A percentile compares a stretch with the other conserved stretches of the same genome.
Conservation (phyloP, 2,888 invertebrate species). For the Tachina grossa region DNA sequence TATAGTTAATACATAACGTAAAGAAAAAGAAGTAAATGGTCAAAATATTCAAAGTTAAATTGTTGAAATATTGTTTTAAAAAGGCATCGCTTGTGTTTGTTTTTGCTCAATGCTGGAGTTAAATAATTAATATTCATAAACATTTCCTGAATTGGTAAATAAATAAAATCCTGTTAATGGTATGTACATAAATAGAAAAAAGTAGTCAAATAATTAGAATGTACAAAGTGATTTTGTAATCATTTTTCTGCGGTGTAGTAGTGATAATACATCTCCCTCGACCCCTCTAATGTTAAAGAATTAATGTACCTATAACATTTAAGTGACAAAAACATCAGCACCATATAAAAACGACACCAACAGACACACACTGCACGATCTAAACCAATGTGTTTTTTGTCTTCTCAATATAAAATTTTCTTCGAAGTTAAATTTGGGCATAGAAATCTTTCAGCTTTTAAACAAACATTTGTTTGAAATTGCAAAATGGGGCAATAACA, state of each 20-base stretch:
- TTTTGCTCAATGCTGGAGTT: constrained; percentile 1
- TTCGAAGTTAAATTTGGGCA: not conserved
- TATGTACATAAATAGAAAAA: constrained; percentile 33
- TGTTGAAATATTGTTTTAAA: constrained; percentile 21
- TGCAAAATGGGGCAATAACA: constrained; percentile 12
- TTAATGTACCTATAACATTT: constrained; percentile 12
- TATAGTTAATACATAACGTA: not conserved
- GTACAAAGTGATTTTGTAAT: constrained; percentile 44
- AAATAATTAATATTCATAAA: constrained; percentile 16
- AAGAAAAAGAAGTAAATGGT: not conserved
- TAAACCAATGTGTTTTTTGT: not conserved
- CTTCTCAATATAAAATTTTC: not conserved
- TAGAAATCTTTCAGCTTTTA: not conserved
- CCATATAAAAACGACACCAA: not conserved
- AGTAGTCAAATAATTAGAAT: not conserved
- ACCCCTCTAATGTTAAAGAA: not conserved
- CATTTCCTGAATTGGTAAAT: not conserved
- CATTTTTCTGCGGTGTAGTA: constrained; percentile 28
- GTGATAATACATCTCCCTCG: constrained; percentile 18
- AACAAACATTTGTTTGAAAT: not conserved
- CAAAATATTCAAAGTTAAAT: constrained; percentile 18
- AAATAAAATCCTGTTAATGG: constrained; percentile 21
- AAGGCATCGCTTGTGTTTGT: not conserved
- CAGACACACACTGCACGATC: constrained; percentile 11
- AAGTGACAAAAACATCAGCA: constrained; percentile 26